A percentile compares a stretch with the other conserved stretches of the same genome.
These are phyloP conservation scores for Styela clava DNA, from an alignment of 23 tunicate species.

Conservation along the genomic window DNA sequence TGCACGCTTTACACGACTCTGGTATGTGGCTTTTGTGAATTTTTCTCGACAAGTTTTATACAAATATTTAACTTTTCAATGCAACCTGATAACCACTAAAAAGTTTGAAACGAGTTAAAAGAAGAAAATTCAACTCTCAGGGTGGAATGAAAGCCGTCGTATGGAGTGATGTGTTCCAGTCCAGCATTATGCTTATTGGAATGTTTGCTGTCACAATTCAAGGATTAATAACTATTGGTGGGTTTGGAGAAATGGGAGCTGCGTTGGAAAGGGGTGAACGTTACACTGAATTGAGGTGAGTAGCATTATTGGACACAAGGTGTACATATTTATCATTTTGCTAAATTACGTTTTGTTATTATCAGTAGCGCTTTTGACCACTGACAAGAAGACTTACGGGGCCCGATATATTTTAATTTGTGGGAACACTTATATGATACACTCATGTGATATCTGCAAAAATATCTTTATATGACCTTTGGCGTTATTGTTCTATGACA, in stretches of 20 bases:
- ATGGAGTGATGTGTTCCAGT: not conserved
- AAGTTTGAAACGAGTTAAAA: not conserved
- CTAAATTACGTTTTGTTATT: not conserved
- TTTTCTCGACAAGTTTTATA: not conserved
- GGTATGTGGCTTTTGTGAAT: not conserved
- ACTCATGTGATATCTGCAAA: not conserved
- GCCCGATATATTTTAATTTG: no score
- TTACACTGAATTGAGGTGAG: not conserved
- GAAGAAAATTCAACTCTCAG: not conserved
- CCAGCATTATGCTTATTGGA: not conserved
- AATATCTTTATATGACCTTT: no score
- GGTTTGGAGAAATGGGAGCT: not conserved
- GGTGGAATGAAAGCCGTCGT: not conserved
- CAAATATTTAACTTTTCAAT: not conserved
- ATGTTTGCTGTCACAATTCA: not conserved
- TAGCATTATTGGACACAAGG: no score
- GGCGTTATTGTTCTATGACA: no score
- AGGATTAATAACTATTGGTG: not conserved
- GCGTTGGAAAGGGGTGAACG: not conserved
- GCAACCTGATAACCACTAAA: not conserved
- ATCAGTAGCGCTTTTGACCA: no score
- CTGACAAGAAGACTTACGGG: not conserved
- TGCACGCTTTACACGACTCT: conserved; percentile 9
- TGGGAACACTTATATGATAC: not conserved
- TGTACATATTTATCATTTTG: no score